A percentile compares a stretch with the other conserved stretches of the same genome.
These are phyloP conservation scores for Cnemophilus loriae DNA, from an alignment of 2,113 vertebrate genomes.

Conservation along the genomic window DNA sequence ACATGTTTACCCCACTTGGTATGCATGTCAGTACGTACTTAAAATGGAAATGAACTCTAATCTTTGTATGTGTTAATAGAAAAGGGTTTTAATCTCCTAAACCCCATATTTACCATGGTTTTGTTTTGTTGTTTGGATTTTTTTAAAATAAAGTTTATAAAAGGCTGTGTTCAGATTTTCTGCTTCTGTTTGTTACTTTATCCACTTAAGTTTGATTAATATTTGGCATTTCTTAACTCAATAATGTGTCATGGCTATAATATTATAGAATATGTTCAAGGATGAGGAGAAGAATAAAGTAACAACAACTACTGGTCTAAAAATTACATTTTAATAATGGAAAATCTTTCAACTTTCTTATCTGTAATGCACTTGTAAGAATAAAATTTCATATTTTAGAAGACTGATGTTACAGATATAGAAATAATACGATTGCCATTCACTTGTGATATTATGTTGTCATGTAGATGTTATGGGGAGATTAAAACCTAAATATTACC, in stretches of 20 bases:
- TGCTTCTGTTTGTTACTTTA: neutral
- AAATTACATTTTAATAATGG: neutral
- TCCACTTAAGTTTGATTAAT: neutral
- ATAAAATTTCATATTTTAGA: neutral
- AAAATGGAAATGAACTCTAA: slow-evolving; percentile 59
- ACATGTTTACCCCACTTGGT: slow-evolving; percentile 51
- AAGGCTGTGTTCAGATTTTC: neutral
- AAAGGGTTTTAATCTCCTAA: slow-evolving; percentile 42
- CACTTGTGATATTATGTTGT: neutral
- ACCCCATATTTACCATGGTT: neutral
- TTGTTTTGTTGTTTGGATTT: neutral
- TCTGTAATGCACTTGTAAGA: neutral
- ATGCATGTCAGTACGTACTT: slow-evolving; percentile 38
- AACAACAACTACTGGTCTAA: neutral
- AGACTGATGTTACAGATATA: neutral
- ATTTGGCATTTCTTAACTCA: neutral
- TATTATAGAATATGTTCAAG: neutral
- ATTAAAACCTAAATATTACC: neutral
- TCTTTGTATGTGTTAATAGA: slow-evolving; percentile 29
- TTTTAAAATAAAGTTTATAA: neutral
- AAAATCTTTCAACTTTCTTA: neutral
- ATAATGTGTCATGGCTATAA: neutral
- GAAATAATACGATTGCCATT: neutral
- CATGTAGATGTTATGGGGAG: neutral
- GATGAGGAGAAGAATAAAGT: neutral